Conservation (phyloP, 1,140 invertebrate genomes). For the Sipha flava region DNA sequence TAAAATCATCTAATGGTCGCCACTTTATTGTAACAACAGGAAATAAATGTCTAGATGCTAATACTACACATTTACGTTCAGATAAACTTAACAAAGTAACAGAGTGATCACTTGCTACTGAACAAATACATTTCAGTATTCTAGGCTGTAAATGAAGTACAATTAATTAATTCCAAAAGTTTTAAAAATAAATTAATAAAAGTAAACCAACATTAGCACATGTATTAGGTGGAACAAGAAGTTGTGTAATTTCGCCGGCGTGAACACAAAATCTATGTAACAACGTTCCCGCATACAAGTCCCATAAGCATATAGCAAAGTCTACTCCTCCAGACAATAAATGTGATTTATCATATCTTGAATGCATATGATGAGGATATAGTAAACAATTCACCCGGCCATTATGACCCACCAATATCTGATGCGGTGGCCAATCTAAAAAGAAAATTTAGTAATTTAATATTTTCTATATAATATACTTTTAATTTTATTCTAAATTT, state of each 20-base stretch:
- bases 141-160: conserved; percentile 56
- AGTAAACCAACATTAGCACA: conserved; percentile 57
- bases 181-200: neutral
- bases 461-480: neutral
- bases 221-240: conserved; percentile 85
- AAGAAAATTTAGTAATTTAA: conserved; percentile 31
- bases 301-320: conserved; percentile 96
- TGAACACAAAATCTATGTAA: conserved; percentile 95
- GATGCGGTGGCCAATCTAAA: conserved; percentile 81
- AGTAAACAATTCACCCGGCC: conserved; percentile 90
- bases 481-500: too few species aligned
- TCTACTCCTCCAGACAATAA: conserved; percentile 93
- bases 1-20: conserved; percentile 94
- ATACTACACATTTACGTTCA: conserved; percentile 87
- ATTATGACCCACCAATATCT: conserved; percentile 80
- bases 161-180: neutral
- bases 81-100: conserved; percentile 87
- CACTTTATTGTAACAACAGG: conserved; percentile 94
- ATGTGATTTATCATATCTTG: conserved; percentile 85
- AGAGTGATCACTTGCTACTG: conserved; percentile 94
- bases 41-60: conserved; percentile 92
- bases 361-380: conserved; percentile 86
- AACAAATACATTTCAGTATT: conserved; percentile 91
- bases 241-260: conserved; percentile 81
- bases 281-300: conserved; percentile 79